A percentile compares a stretch with the other conserved stretches of the same genome.
phyloP scores from a whole-genome alignment of 2,888 invertebrate species.

The Meteorus colon region DNA sequence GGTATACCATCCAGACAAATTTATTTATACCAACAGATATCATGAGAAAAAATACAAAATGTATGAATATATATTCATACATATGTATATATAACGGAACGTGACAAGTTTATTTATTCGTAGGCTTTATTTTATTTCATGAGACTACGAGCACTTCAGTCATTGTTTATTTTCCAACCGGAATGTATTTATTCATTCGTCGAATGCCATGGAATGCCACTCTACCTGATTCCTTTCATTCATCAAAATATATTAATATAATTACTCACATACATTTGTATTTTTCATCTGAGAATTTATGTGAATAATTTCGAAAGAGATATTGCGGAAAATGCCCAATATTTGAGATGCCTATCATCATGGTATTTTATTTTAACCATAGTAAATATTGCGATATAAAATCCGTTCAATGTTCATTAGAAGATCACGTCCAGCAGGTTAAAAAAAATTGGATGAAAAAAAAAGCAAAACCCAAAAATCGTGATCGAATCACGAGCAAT shows the following conservation, averaged over 20 bases:
- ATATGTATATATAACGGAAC: neutral
- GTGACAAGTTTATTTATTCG: constrained; percentile 4
- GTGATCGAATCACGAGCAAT: too few relatives aligned
- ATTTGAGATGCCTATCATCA: too few relatives aligned
- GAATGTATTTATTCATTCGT: neutral
- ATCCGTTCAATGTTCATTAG: too few relatives aligned
- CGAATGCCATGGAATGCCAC: neutral
- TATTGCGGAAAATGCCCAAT: neutral
- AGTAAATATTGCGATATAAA: too few relatives aligned
- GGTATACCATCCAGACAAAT: constrained; percentile 14
- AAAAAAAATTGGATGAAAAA: too few relatives aligned
- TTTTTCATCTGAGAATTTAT: neutral
- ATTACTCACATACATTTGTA: too few relatives aligned
- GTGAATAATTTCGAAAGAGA: neutral
- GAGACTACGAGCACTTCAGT: neutral
- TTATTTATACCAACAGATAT: constrained; percentile 10
- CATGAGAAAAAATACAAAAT: neutral
- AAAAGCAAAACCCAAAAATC: too few relatives aligned
- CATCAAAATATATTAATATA: too few relatives aligned
- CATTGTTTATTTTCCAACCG: constrained; percentile 1
- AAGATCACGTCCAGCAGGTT: too few relatives aligned
- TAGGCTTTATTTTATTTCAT: neutral
- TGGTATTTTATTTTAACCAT: too few relatives aligned
- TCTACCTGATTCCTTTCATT: neutral
- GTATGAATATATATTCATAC: neutral